phyloP scores from a whole-genome alignment of 2,888 invertebrate species.

The Eulithis prunata region DNA sequence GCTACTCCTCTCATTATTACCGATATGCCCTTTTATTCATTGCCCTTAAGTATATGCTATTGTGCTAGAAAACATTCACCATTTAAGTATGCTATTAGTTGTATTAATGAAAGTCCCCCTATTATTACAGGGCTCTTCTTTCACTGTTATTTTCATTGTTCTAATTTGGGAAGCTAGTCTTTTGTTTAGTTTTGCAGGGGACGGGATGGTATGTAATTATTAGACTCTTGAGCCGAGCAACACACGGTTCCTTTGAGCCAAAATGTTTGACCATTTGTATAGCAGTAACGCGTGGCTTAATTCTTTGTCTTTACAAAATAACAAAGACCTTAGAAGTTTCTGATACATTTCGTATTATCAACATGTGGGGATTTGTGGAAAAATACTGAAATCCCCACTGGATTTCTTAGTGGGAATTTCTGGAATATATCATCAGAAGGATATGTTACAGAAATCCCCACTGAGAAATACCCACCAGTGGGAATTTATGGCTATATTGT shows the following conservation, averaged over 20 bases:
- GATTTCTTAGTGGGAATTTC: no score
- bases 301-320: slow-evolving; percentile 7
- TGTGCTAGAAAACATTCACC: slow-evolving; percentile 65
- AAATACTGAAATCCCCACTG: not conserved
- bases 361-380: not conserved
- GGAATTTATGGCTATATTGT: no score
- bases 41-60: slow-evolving; percentile 68
- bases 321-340: slow-evolving; percentile 10
- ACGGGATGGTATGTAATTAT: slow-evolving; percentile 38
- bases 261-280: slow-evolving; percentile 25
- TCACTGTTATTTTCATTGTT: slow-evolving; percentile 46
- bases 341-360: slow-evolving; percentile 1
- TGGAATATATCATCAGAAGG: no score
- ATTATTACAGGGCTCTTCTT: slow-evolving; percentile 44
- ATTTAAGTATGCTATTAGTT: slow-evolving; percentile 64
- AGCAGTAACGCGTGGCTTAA: slow-evolving; percentile 16
- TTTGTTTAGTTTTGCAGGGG: slow-evolving; percentile 42
- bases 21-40: slow-evolving; percentile 69
- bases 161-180: slow-evolving; percentile 41
- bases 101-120: slow-evolving; percentile 52
- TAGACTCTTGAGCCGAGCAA: slow-evolving; percentile 26
- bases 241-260: slow-evolving; percentile 24
- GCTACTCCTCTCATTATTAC: slow-evolving; percentile 70
- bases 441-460: no score
- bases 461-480: no score